Evolutionary conservation across 2,888 invertebrate species (phyloP).

Genomic region (Crocallis elinguaria): DNA sequence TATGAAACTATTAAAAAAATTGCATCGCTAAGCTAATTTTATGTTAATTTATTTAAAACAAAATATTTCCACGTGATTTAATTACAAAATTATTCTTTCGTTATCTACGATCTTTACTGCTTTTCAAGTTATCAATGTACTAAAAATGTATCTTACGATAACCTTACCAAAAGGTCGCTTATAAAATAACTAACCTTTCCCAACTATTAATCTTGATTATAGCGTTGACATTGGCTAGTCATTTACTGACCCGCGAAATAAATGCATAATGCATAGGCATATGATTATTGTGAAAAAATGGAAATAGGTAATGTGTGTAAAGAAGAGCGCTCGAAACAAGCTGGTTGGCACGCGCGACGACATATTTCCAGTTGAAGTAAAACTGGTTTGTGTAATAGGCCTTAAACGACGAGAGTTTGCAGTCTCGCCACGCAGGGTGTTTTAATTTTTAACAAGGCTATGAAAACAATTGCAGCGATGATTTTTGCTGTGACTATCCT

Average conservation of each 20-base stretch:
- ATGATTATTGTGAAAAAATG: conserved; percentile 48
- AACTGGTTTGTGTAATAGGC: conserved; percentile 74
- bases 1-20: too few relatives aligned
- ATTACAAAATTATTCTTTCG: too few relatives aligned
- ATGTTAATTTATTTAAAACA: too few relatives aligned
- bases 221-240: conserved; percentile 17
- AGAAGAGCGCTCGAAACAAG: conserved; percentile 64
- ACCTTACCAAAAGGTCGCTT: conserved; percentile 1
- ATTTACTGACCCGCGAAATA: conserved; percentile 12
- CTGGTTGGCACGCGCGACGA: conserved; percentile 73
- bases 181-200: conserved; percentile 19
- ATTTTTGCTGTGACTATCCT: neutral
- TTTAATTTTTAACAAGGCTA: conserved; percentile 3
- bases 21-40: too few relatives aligned
- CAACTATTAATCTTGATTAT: conserved; percentile 18
- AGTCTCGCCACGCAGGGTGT: conserved; percentile 8
- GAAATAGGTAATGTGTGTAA: conserved; percentile 57
- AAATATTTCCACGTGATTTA: too few relatives aligned
- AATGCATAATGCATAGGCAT: conserved; percentile 26
- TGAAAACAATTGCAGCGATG: neutral
- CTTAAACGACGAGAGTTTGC: conserved; percentile 29
- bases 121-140: too few relatives aligned
- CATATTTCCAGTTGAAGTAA: conserved; percentile 71
- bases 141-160: too few relatives aligned
- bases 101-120: too few relatives aligned